Percentiles rank a stretch among this genome's conserved stretches.
Conservation (phyloP, 1,140 invertebrate species). For the Belonocnema kinseyi region DNA sequence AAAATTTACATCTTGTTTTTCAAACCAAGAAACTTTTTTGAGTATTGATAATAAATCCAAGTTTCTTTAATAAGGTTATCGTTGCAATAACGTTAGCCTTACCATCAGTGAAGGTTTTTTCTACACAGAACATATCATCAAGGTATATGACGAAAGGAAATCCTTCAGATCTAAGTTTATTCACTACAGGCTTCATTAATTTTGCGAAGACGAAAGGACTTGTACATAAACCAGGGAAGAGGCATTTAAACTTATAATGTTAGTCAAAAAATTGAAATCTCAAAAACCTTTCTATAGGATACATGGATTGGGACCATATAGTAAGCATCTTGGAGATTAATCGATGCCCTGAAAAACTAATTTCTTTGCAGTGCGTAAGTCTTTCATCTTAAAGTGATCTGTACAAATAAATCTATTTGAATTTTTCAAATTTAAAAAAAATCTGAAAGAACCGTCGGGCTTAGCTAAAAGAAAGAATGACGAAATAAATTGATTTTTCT, state of each 20-base stretch:
- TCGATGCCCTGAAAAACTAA: conserved; percentile 37
- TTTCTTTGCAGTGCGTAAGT: conserved; percentile 48
- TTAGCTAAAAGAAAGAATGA: conserved; percentile 50
- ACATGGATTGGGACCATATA: conserved; percentile 29
- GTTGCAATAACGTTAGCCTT: too few relatives aligned
- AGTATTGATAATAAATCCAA: too few relatives aligned
- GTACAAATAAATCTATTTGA: conserved; percentile 53
- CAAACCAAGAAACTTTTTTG: too few relatives aligned
- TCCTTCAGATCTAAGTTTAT: too few relatives aligned
- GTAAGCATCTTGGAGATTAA: conserved; percentile 41
- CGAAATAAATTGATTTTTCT: conserved; percentile 38
- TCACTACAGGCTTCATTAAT: too few relatives aligned
- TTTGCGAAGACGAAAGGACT: too few relatives aligned
- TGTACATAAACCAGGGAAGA: too few relatives aligned
- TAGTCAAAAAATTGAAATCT: conserved; percentile 37
- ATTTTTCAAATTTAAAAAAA: background rate
- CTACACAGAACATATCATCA: too few relatives aligned
- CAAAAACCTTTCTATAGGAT: conserved; percentile 29
- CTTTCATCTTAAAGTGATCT: conserved; percentile 58
- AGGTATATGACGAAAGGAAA: too few relatives aligned
- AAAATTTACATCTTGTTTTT: too few relatives aligned
- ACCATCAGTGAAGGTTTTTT: too few relatives aligned
- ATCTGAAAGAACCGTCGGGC: background rate
- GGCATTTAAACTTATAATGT: conserved; percentile 39
- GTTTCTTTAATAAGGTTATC: too few relatives aligned